Conservation (phyloP, 2,797 vertebrate genomes). For the Lithobates pipiens region DNA sequence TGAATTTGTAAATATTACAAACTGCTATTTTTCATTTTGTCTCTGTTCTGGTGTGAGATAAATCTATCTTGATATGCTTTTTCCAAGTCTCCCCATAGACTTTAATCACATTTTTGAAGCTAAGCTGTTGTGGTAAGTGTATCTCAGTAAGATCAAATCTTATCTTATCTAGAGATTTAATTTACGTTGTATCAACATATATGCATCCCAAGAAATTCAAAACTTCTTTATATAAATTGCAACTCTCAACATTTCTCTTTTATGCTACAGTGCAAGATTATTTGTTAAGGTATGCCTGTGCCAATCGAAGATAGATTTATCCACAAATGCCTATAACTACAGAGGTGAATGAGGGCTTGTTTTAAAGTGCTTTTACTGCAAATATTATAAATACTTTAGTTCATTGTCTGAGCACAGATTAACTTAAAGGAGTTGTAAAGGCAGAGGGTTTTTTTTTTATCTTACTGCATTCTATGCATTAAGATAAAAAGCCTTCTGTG, state of each 20-base stretch:
- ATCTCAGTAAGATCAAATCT: constrained; percentile 40
- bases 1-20: constrained; percentile 52
- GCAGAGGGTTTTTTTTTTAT: too few relatives aligned
- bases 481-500: too few relatives aligned
- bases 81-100: constrained; percentile 37
- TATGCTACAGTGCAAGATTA: neutral
- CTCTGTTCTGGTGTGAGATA: constrained; percentile 21
- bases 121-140: constrained; percentile 36
- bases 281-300: neutral
- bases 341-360: too few relatives aligned
- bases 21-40: constrained; percentile 31
- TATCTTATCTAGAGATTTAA: constrained; percentile 31
- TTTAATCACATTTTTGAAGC: constrained; percentile 47
- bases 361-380: too few relatives aligned
- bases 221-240: neutral
- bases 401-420: too few relatives aligned
- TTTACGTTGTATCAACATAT: constrained; percentile 31
- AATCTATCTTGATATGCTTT: constrained; percentile 36
- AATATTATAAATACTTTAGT: too few relatives aligned
- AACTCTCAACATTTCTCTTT: neutral
- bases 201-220: neutral
- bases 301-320: too few relatives aligned
- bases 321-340: too few relatives aligned
- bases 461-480: too few relatives aligned
- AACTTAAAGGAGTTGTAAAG: too few relatives aligned